Evolutionary conservation across 2,113 vertebrate genomes (phyloP), one percentile per base, ranked within the genome.

Genomic region (Anseranas semipalmata): DNA sequence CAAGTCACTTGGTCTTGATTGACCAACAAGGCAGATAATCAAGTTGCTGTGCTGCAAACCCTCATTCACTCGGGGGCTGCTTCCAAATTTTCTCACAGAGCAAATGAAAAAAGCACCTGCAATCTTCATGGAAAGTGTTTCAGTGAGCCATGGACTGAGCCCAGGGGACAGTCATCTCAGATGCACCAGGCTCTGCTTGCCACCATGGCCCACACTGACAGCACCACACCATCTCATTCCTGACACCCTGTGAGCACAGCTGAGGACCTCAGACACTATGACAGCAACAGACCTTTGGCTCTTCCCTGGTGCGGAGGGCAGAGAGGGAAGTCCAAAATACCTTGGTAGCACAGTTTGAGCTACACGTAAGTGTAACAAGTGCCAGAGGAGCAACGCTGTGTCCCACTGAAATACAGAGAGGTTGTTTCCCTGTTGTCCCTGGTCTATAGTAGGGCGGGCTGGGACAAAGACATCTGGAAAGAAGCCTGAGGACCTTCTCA

Each of bases 241-340:
- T 65, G 13, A 22, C 72, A 41, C 17, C 11, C 35, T 60, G 13
- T 22, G n/a, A 62, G 28, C 2, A 73, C 16, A 62, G 35, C n/a
- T 77, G 56, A 74, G 28, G 8, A 75, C 50, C 1, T 32, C 37
- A n/a, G 77, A n/a, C 8, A 58, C 1, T 0, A 14, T 22, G 21
- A 32, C n/a, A n/a, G n/a, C n/a, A n/a, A n/a, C n/a, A n/a, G 68
- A 27, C 5, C 9, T 8, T 75, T 50, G 24, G 9, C 33, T 81
- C 9, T 39, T 65, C 14, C 43, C 53, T 48, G 27, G 15, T 39
- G 27, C 27, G 78, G 41, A 5, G 37, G 19, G 10, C 35, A 74
- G 60, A 53, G 15, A 3, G 7, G 8, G 15, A 74, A 66, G n/a
- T 41, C 12, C 16, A 89, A 50, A 86, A 45, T 37, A 55, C 5